These are phyloP conservation scores for Mormyrops attenuatus DNA, from an alignment of 2,797 vertebrate species.

Conservation along the genomic window DNA sequence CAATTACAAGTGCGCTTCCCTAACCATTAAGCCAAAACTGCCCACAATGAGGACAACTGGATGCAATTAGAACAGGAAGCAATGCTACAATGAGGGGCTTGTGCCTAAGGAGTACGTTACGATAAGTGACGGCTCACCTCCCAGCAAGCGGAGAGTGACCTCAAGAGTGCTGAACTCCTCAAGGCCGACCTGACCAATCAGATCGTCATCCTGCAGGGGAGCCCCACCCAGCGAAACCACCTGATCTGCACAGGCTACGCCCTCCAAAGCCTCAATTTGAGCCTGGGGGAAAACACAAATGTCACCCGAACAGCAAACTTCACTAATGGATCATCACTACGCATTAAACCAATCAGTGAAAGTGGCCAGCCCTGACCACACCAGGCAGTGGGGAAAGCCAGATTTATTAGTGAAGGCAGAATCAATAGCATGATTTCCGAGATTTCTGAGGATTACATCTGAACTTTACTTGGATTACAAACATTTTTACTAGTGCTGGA, in stretches of 20 bases:
- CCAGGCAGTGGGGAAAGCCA: neutral
- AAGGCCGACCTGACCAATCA: constrained; percentile 50
- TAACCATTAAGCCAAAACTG: neutral
- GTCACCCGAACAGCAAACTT: neutral
- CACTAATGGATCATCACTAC: neutral
- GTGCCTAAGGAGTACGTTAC: neutral
- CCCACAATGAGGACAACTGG: neutral
- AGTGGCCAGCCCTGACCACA: neutral
- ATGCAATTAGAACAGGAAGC: neutral
- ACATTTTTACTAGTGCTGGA: neutral
- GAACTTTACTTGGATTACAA: neutral
- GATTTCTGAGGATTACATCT: neutral
- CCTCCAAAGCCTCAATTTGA: constrained; percentile 51
- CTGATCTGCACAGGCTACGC: constrained; percentile 55
- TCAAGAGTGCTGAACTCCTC: constrained; percentile 57
- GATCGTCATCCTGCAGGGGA: constrained; percentile 55
- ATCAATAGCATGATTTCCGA: neutral
- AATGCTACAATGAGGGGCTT: neutral
- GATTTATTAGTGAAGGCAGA: neutral
- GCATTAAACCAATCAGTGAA: neutral
- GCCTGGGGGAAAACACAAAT: constrained; percentile 37
- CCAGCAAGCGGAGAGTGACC: constrained; percentile 55
- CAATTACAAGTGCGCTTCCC: neutral
- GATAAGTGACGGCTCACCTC: constrained; percentile 46
- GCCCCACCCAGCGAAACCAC: constrained; percentile 53